A percentile compares a stretch with the other conserved stretches of the same genome.
Conservation (phyloP, 1,140 invertebrate species). For the Halictus rubicundus region DNA sequence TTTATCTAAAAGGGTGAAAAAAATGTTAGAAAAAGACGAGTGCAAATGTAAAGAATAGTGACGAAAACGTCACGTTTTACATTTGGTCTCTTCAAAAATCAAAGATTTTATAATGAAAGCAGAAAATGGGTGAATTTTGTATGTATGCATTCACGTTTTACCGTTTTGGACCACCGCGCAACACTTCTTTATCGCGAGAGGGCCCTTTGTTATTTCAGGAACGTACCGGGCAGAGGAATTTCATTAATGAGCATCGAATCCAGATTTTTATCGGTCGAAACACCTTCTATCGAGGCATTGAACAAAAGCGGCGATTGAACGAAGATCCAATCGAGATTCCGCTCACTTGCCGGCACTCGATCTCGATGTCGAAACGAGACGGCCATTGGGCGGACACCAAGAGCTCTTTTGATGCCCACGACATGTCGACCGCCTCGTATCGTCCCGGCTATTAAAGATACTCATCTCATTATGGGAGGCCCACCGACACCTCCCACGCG, state of each 20-base stretch:
- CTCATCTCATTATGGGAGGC: conserved; percentile 42
- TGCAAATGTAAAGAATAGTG: too few species aligned
- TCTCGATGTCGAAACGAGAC: neutral
- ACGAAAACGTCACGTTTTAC: too few species aligned
- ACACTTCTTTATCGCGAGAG: neutral
- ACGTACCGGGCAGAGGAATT: neutral
- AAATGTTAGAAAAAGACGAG: too few species aligned
- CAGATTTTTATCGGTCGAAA: conserved; percentile 2
- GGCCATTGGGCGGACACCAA: neutral
- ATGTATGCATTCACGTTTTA: too few species aligned
- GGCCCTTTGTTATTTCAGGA: neutral
- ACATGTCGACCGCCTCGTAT: conserved; percentile 22
- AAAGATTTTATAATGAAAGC: too few species aligned
- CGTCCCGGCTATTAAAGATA: conserved; percentile 40
- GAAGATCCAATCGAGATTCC: conserved; percentile 27
- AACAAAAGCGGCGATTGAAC: conserved; percentile 34
- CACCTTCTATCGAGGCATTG: neutral
- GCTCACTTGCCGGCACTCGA: neutral
- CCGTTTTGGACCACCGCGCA: too few species aligned
- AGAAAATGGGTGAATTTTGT: too few species aligned
- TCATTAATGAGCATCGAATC: neutral
- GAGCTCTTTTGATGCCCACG: conserved; percentile 26
- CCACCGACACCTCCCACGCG: conserved; percentile 30
- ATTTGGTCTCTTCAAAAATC: too few species aligned
- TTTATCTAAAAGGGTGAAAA: too few species aligned